These are phyloP conservation scores for Actinia tenebrosa DNA, from an alignment of 64 coral and sea anemone genomes.

Conservation along the genomic window DNA sequence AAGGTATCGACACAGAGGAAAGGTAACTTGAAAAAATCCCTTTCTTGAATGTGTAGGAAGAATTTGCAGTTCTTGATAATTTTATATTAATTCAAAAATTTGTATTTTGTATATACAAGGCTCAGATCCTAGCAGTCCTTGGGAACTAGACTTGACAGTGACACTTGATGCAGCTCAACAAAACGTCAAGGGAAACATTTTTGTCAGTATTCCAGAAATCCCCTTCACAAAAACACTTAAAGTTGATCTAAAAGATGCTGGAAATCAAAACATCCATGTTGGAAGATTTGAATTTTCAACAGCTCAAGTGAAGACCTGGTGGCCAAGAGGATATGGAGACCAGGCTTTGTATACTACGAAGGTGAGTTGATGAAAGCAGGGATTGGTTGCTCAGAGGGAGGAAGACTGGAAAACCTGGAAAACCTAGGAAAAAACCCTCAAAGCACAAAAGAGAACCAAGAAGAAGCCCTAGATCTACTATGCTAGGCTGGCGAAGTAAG, in stretches of 20 bases:
- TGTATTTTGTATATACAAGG: not conserved
- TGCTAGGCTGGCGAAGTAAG: too few relatives aligned
- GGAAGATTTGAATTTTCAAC: constrained; percentile 40
- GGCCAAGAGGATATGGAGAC: constrained; percentile 80
- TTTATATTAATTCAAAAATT: too few relatives aligned
- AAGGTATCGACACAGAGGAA: constrained; percentile 48
- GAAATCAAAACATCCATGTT: constrained; percentile 44
- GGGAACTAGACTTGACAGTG: constrained; percentile 47
- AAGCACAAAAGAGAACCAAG: too few relatives aligned
- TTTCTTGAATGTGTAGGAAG: too few relatives aligned
- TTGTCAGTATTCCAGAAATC: constrained; percentile 53
- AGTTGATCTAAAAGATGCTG: constrained; percentile 29
- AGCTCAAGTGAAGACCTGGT: constrained; percentile 58
- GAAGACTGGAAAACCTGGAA: too few relatives aligned
- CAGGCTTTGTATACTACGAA: constrained; percentile 59
- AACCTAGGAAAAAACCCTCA: too few relatives aligned
- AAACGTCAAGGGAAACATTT: constrained; percentile 28
- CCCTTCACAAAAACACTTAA: constrained; percentile 18
- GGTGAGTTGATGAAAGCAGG: constrained; percentile 21
- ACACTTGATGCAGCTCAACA: constrained; percentile 48
- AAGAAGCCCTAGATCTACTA: too few relatives aligned
- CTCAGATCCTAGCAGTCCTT: constrained; percentile 21
- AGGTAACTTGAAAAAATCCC: constrained; percentile 4
- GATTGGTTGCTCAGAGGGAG: not conserved
- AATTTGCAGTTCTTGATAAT: too few relatives aligned